phyloP scores from a whole-genome alignment of 2,113 vertebrate genomes.

The Cnemophilus loriae region DNA sequence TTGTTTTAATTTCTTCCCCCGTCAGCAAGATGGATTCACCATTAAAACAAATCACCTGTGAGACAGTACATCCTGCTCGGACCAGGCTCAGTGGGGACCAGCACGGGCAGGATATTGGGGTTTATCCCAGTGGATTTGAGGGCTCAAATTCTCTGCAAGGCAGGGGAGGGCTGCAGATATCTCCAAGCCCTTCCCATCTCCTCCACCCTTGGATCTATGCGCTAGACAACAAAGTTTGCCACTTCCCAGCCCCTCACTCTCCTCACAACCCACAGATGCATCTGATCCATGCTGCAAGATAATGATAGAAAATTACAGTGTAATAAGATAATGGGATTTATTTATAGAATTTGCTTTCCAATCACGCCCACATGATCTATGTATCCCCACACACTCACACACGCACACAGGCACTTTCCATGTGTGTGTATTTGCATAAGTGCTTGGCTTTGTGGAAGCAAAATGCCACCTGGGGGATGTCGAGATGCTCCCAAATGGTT shows the following conservation, averaged over 20 bases:
- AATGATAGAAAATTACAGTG: constrained; percentile 62
- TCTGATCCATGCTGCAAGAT: constrained; percentile 49
- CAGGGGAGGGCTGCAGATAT: background rate
- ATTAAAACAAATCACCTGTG: background rate
- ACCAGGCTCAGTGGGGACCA: accelerated
- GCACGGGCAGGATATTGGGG: background rate
- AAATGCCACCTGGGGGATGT: constrained; percentile 56
- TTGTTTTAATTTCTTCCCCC: accelerated
- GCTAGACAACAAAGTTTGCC: background rate
- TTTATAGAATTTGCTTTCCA: constrained; percentile 60
- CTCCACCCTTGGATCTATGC: background rate
- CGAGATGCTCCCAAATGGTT: constrained; percentile 41
- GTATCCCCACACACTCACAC: background rate
- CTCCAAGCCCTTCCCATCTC: background rate
- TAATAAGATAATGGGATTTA: constrained; percentile 64
- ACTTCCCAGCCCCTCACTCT: constrained; percentile 36
- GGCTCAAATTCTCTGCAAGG: background rate
- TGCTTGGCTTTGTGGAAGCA: constrained; percentile 44
- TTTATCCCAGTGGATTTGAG: accelerated
- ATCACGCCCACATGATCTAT: constrained; percentile 28
- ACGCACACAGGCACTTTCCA: background rate
- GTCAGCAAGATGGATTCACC: background rate
- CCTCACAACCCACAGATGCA: constrained; percentile 37
- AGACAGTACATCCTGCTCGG: accelerated
- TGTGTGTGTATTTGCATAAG: constrained; percentile 46